These are phyloP conservation scores for Istiophorus platypterus DNA, from an alignment of 2,113 vertebrate species.

Conservation along the genomic window DNA sequence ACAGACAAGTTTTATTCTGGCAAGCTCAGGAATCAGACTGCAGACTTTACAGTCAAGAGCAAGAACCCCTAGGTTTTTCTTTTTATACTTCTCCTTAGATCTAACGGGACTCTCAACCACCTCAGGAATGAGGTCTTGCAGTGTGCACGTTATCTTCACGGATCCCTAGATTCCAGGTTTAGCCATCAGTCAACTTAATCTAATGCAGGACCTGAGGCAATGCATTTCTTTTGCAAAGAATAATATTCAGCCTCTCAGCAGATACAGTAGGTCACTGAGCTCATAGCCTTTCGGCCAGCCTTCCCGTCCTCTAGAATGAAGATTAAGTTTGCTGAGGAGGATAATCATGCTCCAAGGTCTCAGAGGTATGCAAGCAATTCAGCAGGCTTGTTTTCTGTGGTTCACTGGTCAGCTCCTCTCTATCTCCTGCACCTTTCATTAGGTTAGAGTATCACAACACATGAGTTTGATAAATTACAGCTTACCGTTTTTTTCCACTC, in stretches of 20 bases:
- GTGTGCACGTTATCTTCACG: conserved; percentile 31
- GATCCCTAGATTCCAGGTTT: conserved; percentile 48
- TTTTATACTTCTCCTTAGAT: background rate
- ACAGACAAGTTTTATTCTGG: conserved; percentile 3
- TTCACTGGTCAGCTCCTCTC: conserved; percentile 53
- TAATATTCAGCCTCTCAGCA: conserved; percentile 65
- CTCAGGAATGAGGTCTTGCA: conserved; percentile 1
- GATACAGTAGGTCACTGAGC: conserved; percentile 70
- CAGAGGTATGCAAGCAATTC: conserved; percentile 69
- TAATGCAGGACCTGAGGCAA: conserved; percentile 65
- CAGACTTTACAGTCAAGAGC: conserved; percentile 3
- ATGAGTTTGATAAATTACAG: conserved; percentile 8
- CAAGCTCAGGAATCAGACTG: background rate
- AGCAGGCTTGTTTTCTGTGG: conserved; percentile 46
- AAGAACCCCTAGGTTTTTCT: conserved; percentile 7
- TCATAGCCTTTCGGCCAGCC: conserved; percentile 56
- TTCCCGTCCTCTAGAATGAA: conserved; percentile 70
- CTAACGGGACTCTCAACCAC: background rate
- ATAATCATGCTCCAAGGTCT: conserved; percentile 72
- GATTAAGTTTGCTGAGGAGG: conserved; percentile 78
- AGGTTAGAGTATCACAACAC: conserved; percentile 38
- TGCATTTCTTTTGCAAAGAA: conserved; percentile 62
- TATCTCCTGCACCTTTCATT: conserved; percentile 52
- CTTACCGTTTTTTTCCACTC: background rate
- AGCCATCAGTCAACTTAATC: conserved; percentile 71